Base-by-base conservation (phyloP, 2,888 invertebrate genomes). In the Orchesellides sinensis region DNA sequence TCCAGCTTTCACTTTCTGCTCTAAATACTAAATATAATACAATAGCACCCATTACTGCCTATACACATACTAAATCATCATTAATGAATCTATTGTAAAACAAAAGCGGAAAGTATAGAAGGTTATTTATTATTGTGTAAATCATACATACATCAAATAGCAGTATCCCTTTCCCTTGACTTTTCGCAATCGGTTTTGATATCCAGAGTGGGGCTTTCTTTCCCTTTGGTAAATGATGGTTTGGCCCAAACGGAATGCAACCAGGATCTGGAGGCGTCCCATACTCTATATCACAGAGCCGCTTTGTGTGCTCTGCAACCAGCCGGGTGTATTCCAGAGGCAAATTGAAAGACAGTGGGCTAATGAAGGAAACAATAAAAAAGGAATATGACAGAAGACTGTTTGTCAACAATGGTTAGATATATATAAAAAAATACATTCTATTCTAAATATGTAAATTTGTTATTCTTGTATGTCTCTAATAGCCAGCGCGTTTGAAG, bases 171-270 rank as follows among this genome's bases (percentile, higher is more conserved):
- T 94, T 92, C 8, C 96, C 96, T 90, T 96, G 94, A 87, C 96
- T 96, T 90, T 95, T 94, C 0, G 95, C 95, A 0, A 96, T 95
- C 0, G 96, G 96, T 89, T 96, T 96, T 89, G 95, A 96, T 84
- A 96, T 96, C 96, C 96, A 96, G 12, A 89, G 88, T 29, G 85
- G 89, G 78, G 23, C 69, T 61, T 83, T 85, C 56, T 82, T 85
- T 23, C 79, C 84, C 45, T 73, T 69, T 73, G 81, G 79, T 66
- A 86, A 59, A 82, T 77, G 25, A 83, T 81, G 73, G 49, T 78
- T 65, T 10, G 65, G 68, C 21, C 81, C 85, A 25, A 81, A 83
- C 23, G 82, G 74, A 70, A 82, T 72, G 49, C 80, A 79, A 17
- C 56, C 56, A 0, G 68, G 19, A 56, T 81, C 83, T 63, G 77